Evolutionary conservation across 2,888 invertebrate species (phyloP).

Genomic region (Limnephilus auricula): DNA sequence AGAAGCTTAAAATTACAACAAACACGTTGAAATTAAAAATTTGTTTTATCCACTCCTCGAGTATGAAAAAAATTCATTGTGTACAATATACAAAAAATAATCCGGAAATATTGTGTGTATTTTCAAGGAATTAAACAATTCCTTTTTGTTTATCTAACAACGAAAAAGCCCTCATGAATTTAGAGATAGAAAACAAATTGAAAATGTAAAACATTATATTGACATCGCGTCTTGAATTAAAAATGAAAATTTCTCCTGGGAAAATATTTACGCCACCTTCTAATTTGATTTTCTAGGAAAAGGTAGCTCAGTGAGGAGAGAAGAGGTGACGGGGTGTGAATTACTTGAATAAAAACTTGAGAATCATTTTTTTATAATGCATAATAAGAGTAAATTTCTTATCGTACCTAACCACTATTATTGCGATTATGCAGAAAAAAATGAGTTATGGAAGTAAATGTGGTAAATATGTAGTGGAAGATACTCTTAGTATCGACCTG

Average conservation of each 20-base stretch:
- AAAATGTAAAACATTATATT: neutral
- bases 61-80: neutral
- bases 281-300: neutral
- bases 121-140: neutral
- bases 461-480: too few relatives aligned
- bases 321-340: too few relatives aligned
- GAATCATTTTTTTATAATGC: too few relatives aligned
- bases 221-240: neutral
- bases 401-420: too few relatives aligned
- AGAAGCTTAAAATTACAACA: too few relatives aligned
- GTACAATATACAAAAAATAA: too few relatives aligned
- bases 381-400: too few relatives aligned
- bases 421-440: too few relatives aligned
- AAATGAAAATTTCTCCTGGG: neutral
- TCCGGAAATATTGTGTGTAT: neutral
- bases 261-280: neutral
- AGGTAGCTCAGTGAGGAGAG: neutral
- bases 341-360: too few relatives aligned
- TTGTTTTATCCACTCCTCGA: neutral
- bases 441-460: too few relatives aligned
- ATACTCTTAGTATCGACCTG: too few relatives aligned
- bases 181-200: neutral
- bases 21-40: too few relatives aligned
- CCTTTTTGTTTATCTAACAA: neutral
- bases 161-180: neutral